Base-by-base conservation (phyloP, 2,888 invertebrate species). In the Cryptus armator region DNA sequence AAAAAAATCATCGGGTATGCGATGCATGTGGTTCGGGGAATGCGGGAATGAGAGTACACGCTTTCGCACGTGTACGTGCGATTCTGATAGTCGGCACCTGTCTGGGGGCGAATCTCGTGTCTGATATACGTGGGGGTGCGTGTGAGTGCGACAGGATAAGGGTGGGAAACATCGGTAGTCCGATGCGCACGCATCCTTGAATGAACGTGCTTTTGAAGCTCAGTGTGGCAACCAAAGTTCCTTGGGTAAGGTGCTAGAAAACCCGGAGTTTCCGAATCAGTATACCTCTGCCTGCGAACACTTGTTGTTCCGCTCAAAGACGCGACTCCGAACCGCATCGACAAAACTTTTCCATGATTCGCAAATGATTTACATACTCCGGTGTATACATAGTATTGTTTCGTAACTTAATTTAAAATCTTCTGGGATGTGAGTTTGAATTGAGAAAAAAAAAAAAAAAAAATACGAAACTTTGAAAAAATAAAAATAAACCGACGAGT, bases 171-270 rank as follows among this genome's bases (percentile, higher is more conserved):
- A 66, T 62, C 24, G 29, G 64, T 75, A 16, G 53, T 7, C 48
- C 16, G 67, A 53, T 90, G 91, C 91, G 91, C 91, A 89, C 89
- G 90, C 90, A 90, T 80, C 88, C 78, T 83, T 88, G 90, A 90
- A 90, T 88, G 91, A 89, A 89, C 87, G 84, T 86, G 90, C 88
- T 90, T 90, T 90, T 86, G 86, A 89, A 87, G 86, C 87, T 89
- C 90, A 90, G 91, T 91, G 81, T 89, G 87, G 82, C 86, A 79
- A 83, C 44, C 81, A 87, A 77, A 83, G 87, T 87, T 89, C 14
- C 88, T 85, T 85, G 80, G 75, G 84, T 70, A 74, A 86, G 85
- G 86, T 87, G 62, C 74, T 71, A 53, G 66, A 51, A 80, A 53
- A 37, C 64, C 37, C 66, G 48, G 66, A 81, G 67, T 48, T 67